Percentiles rank a stretch among this genome's conserved stretches.
Evolutionary conservation across 1,140 invertebrate species (phyloP).

Genomic region (Hyles vespertilio): DNA sequence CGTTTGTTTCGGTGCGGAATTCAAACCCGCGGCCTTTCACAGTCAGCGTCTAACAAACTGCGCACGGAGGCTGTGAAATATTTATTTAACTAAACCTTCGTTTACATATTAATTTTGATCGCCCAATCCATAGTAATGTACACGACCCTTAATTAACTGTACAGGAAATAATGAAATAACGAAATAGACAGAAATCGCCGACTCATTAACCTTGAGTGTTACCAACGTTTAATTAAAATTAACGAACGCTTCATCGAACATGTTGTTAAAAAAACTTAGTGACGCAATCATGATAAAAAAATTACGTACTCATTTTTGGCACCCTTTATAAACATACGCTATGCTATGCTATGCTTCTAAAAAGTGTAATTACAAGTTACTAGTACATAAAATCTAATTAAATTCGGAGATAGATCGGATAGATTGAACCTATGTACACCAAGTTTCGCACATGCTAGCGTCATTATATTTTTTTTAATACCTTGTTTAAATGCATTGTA

Average conservation of each 20-base stretch:
- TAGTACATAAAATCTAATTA: neutral
- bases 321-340: neutral
- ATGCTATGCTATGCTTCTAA: too few relatives aligned
- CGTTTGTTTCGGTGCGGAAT: too few relatives aligned
- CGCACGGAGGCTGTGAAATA: too few relatives aligned
- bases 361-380: neutral
- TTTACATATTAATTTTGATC: too few relatives aligned
- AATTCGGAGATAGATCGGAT: too few relatives aligned
- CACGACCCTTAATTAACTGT: conserved; percentile 22
- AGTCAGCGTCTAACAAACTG: too few relatives aligned
- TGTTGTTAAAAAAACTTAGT: conserved; percentile 55
- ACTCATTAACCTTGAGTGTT: conserved; percentile 64
- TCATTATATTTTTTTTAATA: too few relatives aligned
- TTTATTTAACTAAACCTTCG: too few relatives aligned
- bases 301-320: neutral
- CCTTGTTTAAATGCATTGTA: too few relatives aligned
- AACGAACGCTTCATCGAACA: conserved; percentile 52
- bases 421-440: too few relatives aligned
- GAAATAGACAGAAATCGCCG: conserved; percentile 49
- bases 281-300: neutral
- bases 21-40: too few relatives aligned
- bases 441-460: too few relatives aligned
- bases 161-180: conserved; percentile 34
- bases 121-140: conserved; percentile 12
- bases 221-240: conserved; percentile 64